A percentile compares a stretch with the other conserved stretches of the same genome.
phyloP scores from a whole-genome alignment of 2,888 invertebrate species.

The Apodemia mormo region DNA sequence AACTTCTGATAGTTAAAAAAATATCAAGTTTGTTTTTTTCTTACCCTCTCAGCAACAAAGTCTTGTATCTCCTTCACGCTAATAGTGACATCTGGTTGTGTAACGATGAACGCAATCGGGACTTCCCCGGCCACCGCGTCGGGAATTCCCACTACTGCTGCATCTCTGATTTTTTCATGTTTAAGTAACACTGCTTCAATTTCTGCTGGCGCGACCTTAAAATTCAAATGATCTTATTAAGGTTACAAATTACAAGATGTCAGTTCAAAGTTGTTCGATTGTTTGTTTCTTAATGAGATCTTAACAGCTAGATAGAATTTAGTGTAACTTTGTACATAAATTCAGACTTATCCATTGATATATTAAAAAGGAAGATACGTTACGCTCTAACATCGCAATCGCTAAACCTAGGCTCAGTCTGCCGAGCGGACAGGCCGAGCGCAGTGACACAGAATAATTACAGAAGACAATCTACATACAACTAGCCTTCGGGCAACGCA shows the following conservation, averaged over 20 bases:
- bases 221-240: background rate
- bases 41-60: slow-evolving; percentile 56
- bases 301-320: too few species aligned
- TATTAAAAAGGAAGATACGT: too few species aligned
- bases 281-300: background rate
- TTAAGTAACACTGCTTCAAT: background rate
- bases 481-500: too few species aligned
- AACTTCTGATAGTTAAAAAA: too few species aligned
- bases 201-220: slow-evolving; percentile 11
- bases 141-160: slow-evolving; percentile 79
- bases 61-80: slow-evolving; percentile 63
- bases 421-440: too few species aligned
- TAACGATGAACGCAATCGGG: slow-evolving; percentile 88
- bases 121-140: slow-evolving; percentile 86
- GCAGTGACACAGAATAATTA: too few species aligned
- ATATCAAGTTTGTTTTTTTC: background rate
- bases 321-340: background rate
- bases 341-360: too few species aligned
- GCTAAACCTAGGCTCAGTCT: too few species aligned
- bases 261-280: background rate
- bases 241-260: background rate
- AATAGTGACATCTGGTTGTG: slow-evolving; percentile 71
- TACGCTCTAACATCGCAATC: too few species aligned
- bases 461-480: too few species aligned
- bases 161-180: background rate